Evolutionary conservation across 2,888 invertebrate species (phyloP).

Genomic region (Campoplex nolae): DNA sequence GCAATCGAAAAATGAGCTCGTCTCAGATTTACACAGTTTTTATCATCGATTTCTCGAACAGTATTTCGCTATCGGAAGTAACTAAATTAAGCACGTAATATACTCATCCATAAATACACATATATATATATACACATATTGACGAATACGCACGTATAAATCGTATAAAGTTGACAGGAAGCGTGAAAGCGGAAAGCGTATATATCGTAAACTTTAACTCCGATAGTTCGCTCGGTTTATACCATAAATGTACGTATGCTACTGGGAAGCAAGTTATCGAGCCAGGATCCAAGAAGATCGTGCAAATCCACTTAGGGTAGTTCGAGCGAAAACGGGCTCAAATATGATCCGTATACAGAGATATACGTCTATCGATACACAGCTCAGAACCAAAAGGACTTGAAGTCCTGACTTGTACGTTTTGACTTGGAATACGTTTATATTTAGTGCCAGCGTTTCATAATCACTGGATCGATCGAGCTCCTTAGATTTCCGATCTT

Average conservation of each 20-base stretch:
- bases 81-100: not conserved
- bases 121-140: not conserved
- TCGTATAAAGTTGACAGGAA: conserved; percentile 18
- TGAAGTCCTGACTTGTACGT: not conserved
- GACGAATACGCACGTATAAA: not conserved
- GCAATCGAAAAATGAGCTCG: not conserved
- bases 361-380: not conserved
- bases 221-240: conserved; percentile 39
- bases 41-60: not conserved
- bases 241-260: not conserved
- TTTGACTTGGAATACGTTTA: not conserved
- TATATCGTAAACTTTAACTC: conserved; percentile 46
- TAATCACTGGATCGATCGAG: not conserved
- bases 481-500: not conserved
- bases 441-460: not conserved
- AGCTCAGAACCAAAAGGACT: not conserved
- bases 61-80: not conserved
- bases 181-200: conserved; percentile 39
- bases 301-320: conserved; percentile 58
- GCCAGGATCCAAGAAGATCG: conserved; percentile 40
- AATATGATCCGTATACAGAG: not conserved
- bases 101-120: not conserved
- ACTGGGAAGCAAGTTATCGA: conserved; percentile 27
- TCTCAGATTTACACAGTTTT: not conserved
- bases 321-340: conserved; percentile 42